Evolutionary conservation across 2,888 invertebrate species (phyloP).

Genomic region (Sturmia bella): DNA sequence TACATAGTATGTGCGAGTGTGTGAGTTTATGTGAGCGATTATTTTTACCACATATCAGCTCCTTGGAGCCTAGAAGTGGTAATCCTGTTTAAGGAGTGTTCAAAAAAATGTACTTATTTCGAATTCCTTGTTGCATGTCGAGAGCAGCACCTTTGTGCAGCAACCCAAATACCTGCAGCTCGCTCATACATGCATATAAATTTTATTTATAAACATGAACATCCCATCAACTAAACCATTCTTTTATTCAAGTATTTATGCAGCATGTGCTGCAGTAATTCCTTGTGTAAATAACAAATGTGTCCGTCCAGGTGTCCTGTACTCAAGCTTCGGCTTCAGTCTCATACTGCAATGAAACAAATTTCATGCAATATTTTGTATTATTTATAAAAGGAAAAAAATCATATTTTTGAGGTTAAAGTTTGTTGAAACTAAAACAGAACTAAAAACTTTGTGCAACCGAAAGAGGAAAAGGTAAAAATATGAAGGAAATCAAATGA

Average conservation of each 20-base stretch:
- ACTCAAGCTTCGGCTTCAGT: neutral
- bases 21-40: conserved; percentile 5
- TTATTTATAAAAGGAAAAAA: conserved; percentile 42
- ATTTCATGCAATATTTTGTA: conserved; percentile 34
- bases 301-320: conserved; percentile 10
- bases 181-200: neutral
- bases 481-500: neutral
- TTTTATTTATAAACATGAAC: neutral
- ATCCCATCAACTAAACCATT: neutral
- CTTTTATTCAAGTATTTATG: conserved; percentile 27
- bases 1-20: neutral
- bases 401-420: conserved; percentile 8
- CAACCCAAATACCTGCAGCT: conserved; percentile 24
- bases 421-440: neutral
- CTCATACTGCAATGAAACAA: neutral
- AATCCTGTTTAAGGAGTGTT: conserved; percentile 56
- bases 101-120: conserved; percentile 9
- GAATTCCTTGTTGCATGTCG: conserved; percentile 24
- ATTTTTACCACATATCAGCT: conserved; percentile 1
- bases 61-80: conserved; percentile 54
- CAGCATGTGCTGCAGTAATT: conserved; percentile 6
- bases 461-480: neutral
- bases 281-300: conserved; percentile 9
- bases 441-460: neutral
- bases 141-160: neutral